Base-by-base conservation (phyloP, 2,888 invertebrate species). In the Phyllotreta cruciferae region DNA sequence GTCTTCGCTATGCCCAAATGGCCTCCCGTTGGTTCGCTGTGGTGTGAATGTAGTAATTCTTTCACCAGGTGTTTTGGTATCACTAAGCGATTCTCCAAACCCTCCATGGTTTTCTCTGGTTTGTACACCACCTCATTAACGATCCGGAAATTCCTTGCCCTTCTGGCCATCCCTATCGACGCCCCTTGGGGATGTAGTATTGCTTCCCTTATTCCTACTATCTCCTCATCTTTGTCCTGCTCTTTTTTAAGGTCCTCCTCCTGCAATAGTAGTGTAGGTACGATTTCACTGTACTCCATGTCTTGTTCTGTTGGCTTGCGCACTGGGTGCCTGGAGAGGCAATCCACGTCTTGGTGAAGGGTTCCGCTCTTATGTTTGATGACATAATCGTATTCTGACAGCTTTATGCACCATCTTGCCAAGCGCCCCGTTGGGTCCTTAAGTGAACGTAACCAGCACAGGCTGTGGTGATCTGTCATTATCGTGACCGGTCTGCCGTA, bases 1-100 rank as follows among this genome's bases (percentile, higher is more conserved):
- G 69, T 70, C 63, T 71, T 73, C 7, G 66, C 44, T 6, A 60
- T 52, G 5, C 69, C 71, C 11, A 70, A 49, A 38, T 73, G 71
- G 11, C 69, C 69, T 11, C 64, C 53, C 11, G 0, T 42, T 39
- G 24, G 24, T 24, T 24, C 24, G 24, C 4, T 24, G 39, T 72
- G 70, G 57, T 68, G 49, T 8, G 41, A 5, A 36, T 47, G 70
- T 38, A 72, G 10, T n/a, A 72, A 66, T 60, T 72, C 71, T 14
- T 34, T 37, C 39, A 57, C 38, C 24, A 71, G 36, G 0, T 57
- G 7, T 62, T 38, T 47, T 3, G 70, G 70, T 7, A 71, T 67
- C 10, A 71, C 69, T 14, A 73, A 42, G n/a, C 72, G 39, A 36
- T 69, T 44, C 8, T 63, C 56, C 13, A n/a, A 8, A 10, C 70